phyloP scores from a whole-genome alignment of 2,113 vertebrate genomes.

The Thamnaconus septentrionalis region DNA sequence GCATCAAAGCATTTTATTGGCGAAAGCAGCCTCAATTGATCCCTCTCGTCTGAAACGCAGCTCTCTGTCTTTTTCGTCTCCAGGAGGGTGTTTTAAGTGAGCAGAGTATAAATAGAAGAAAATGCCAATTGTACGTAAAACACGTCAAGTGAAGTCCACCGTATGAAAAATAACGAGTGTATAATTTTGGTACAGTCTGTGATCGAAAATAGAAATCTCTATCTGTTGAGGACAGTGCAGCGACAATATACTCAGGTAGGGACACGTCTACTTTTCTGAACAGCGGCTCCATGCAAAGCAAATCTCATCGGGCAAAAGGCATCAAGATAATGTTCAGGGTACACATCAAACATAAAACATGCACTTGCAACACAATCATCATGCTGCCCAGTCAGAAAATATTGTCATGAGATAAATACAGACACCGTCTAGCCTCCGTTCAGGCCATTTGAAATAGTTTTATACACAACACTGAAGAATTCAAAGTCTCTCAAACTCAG shows the following conservation, averaged over 20 bases:
- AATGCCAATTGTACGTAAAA: constrained; percentile 47
- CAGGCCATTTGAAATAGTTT: constrained; percentile 7
- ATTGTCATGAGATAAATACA: not conserved
- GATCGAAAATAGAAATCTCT: constrained; percentile 53
- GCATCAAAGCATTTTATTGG: constrained; percentile 54
- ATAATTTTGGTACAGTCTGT: constrained; percentile 46
- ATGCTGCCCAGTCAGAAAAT: constrained; percentile 26
- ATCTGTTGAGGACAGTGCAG: constrained; percentile 20
- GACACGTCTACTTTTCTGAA: constrained; percentile 11
- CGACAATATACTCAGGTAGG: constrained; percentile 13
- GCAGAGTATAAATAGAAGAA: constrained; percentile 46
- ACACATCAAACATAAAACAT: constrained; percentile 40
- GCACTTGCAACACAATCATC: constrained; percentile 43
- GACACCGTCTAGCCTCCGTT: not conserved
- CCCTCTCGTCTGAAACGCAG: constrained; percentile 16
- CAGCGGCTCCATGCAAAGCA: constrained; percentile 55
- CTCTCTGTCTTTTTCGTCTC: constrained; percentile 8
- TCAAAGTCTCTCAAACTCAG: not conserved
- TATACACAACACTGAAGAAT: not conserved
- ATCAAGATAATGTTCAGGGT: constrained; percentile 35
- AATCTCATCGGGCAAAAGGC: constrained; percentile 61
- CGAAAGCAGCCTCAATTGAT: constrained; percentile 33
- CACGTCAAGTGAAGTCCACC: constrained; percentile 23
- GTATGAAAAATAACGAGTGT: constrained; percentile 55
- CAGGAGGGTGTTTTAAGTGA: constrained; percentile 24